A percentile compares a stretch with the other conserved stretches of the same genome.
Evolutionary conservation across 2,888 invertebrate genomes (phyloP).

Genomic region (Monochamus alternatus): DNA sequence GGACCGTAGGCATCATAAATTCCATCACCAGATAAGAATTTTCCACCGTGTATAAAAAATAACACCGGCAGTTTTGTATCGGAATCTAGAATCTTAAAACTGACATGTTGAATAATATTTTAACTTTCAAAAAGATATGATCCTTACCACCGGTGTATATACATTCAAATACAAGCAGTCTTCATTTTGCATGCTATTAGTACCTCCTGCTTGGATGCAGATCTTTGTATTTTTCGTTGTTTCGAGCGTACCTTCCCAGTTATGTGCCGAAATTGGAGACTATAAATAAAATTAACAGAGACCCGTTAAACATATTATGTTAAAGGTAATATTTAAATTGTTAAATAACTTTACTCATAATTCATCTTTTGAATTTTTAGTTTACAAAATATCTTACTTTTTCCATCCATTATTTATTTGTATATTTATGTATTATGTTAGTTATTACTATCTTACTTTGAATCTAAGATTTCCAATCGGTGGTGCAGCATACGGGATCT

Average conservation of each 20-base stretch:
- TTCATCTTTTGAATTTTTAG: too few relatives aligned
- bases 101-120: too few relatives aligned
- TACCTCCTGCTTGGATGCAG: conserved; percentile 4
- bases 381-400: too few relatives aligned
- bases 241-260: conserved; percentile 22
- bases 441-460: conserved; percentile 1
- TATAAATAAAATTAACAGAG: not conserved
- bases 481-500: conserved; percentile 27
- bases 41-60: conserved; percentile 22
- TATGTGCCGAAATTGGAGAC: not conserved
- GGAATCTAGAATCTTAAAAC: conserved; percentile 18
- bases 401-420: not conserved
- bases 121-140: not conserved
- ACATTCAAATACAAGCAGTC: conserved; percentile 25
- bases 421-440: not conserved
- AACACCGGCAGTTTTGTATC: conserved; percentile 8
- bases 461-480: conserved; percentile 17
- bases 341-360: too few relatives aligned
- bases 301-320: too few relatives aligned
- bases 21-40: conserved; percentile 20
- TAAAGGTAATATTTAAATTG: too few relatives aligned
- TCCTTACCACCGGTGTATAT: conserved; percentile 29
- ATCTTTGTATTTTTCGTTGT: conserved; percentile 27
- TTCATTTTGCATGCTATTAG: conserved; percentile 10
- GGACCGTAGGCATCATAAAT: conserved; percentile 12